Percentiles rank a stretch among this genome's conserved stretches.
Conservation (phyloP, 37 sponge, comb jelly and placozoan species). For the Hexactinellida sp. region DNA sequence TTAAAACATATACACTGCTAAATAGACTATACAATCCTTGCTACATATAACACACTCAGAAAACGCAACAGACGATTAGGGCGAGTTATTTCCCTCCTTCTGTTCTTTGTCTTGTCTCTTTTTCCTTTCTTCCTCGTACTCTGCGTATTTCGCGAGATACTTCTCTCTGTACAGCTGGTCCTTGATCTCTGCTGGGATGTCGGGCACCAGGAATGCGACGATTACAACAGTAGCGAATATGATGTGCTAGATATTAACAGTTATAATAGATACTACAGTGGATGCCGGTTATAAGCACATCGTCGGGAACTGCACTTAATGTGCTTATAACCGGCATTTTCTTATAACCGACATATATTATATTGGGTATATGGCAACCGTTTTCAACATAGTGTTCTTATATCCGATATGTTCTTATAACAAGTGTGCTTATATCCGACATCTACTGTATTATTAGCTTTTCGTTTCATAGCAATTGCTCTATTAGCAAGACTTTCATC, state of each 20-base stretch:
- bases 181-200: conserved; percentile 73
- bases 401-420: no score
- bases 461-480: no score
- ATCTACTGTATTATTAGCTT: no score
- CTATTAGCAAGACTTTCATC: no score
- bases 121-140: not conserved
- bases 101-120: not conserved
- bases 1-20: not conserved
- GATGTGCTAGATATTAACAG: conserved; percentile 44
- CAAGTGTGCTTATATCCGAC: no score
- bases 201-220: conserved; percentile 73
- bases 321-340: no score
- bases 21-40: not conserved
- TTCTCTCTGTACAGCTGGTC: conserved; percentile 85
- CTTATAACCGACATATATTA: no score
- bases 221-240: conserved; percentile 60
- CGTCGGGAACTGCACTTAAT: no score
- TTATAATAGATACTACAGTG: no score
- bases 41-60: not conserved
- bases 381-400: no score
- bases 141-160: not conserved
- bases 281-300: no score
- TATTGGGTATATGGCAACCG: no score
- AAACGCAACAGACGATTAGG: not conserved
- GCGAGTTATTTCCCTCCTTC: not conserved